phyloP scores from a whole-genome alignment of 2,888 invertebrate genomes.

The Hirtodrosophila cameraria region DNA sequence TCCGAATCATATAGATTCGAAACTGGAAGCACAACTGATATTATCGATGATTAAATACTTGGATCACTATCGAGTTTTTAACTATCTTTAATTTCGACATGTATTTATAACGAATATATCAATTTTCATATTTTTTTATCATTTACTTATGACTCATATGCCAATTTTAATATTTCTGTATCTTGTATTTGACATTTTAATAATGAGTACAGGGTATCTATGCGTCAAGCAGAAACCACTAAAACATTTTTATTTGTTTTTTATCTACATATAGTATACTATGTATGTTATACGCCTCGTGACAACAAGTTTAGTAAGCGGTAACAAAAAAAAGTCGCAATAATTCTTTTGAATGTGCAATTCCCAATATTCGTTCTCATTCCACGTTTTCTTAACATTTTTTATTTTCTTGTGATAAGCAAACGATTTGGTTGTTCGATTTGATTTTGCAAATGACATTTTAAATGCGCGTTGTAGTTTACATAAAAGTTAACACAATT shows the following conservation, averaged over 20 bases:
- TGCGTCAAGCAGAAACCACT: not conserved
- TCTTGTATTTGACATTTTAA: no score
- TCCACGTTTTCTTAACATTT: not conserved
- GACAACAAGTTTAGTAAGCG: not conserved
- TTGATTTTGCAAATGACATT: constrained; percentile 3
- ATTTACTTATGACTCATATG: no score
- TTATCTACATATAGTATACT: not conserved
- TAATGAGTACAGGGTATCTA: not conserved
- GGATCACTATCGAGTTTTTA: no score
- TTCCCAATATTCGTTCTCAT: constrained; percentile 4
- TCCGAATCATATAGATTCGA: no score
- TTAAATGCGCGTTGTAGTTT: constrained; percentile 2
- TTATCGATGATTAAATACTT: no score
- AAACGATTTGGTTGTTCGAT: not conserved
- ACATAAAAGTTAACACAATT: constrained; percentile 1
- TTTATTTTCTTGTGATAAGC: constrained; percentile 28
- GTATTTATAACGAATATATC: no score
- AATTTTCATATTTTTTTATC: no score
- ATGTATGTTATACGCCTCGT: no score
- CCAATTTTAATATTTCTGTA: no score
- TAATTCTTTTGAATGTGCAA: not conserved
- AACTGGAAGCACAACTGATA: no score
- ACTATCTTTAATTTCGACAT: no score
- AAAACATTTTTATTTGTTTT: not conserved
- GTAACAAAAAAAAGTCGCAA: not conserved